Base-by-base conservation (phyloP, 2,113 vertebrate species). In the Delphinus delphis region DNA sequence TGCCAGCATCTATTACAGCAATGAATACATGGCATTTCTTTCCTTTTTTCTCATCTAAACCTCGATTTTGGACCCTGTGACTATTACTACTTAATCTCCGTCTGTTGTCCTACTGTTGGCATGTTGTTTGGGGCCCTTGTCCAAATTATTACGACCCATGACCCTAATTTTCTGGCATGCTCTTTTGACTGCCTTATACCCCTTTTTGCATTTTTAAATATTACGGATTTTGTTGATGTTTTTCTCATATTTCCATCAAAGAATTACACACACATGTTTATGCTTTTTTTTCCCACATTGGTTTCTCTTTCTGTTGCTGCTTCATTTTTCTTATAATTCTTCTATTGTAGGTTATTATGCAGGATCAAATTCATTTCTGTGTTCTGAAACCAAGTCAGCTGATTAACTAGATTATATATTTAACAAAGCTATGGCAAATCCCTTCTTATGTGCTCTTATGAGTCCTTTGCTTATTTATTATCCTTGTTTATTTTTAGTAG, bases 281-380 rank as follows among this genome's bases (percentile, higher is more conserved):
- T 70, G 6, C 47, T 18, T 53, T 85, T 41, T 31, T 67, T 33
- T 23, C 11, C 3, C 6, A 36, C 14, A 44, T 28, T 71, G 6
- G 1, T 87, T 94, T 93, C 26, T 90, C 36, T 86, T 67, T 81
- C 76, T 85, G n/a, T 93, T 94, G 5, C 31, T 96, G 4, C 31
- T 97, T 79, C 15, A 31, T 92, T 88, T 88, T 93, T 94, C 33
- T 95, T 94, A 12, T 73, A 92, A 91, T 96, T 95, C 36, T 94
- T 15, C 44, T 65, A 84, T 38, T 90, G 8, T 68, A 68, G 62
- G 50, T 87, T 90, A 90, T 50, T 93, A 21, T 94, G 36, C n/a
- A 97, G 21, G 85, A 83, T 87, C 36, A 65, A 68, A 63, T 92
- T 86, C 14, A 88, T 93, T 97, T 93, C 65, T 76, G 26, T 92